Evolutionary conservation across 2,113 vertebrate species (phyloP).

Genomic region (Lethenteron reissneri): DNA sequence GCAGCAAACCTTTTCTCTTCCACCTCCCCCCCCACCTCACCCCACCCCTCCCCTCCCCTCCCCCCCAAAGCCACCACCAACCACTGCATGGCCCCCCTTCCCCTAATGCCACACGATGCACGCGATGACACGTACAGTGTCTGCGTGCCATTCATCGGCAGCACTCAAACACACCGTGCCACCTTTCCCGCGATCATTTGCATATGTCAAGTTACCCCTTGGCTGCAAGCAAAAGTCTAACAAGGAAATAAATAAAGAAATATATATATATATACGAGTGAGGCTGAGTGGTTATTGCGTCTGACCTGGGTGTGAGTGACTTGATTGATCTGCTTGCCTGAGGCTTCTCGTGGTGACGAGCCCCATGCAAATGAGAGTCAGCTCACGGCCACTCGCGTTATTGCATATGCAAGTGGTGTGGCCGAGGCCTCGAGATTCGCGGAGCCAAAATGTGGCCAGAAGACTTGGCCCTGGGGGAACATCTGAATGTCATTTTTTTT

Average conservation of each 20-base stretch:
- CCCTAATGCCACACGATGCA: neutral
- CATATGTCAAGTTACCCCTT: slow-evolving; percentile 3
- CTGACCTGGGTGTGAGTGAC: neutral
- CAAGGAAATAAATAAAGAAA: neutral
- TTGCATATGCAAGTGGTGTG: too few species aligned
- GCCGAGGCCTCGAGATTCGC: too few species aligned
- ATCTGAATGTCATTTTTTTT: too few species aligned
- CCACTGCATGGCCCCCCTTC: neutral
- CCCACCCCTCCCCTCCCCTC: neutral
- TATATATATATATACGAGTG: neutral
- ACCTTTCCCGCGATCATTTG: slow-evolving; percentile 2
- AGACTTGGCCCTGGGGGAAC: too few species aligned
- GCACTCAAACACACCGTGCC: neutral
- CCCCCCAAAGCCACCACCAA: neutral
- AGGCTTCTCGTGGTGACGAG: slow-evolving; percentile 3
- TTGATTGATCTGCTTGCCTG: slow-evolving; percentile 5
- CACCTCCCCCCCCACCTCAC: neutral
- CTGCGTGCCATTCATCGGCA: too few species aligned
- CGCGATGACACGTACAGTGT: too few species aligned
- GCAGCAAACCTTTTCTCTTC: neutral
- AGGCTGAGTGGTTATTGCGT: slow-evolving; percentile 2
- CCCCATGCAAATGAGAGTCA: slow-evolving; percentile 5
- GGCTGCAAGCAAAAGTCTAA: neutral
- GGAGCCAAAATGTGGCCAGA: too few species aligned
- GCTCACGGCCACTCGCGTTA: neutral